These are phyloP conservation scores for Ophiothrix spiculata DNA, from an alignment of 35 echinoderm and acorn worm species.

Conservation along the genomic window DNA sequence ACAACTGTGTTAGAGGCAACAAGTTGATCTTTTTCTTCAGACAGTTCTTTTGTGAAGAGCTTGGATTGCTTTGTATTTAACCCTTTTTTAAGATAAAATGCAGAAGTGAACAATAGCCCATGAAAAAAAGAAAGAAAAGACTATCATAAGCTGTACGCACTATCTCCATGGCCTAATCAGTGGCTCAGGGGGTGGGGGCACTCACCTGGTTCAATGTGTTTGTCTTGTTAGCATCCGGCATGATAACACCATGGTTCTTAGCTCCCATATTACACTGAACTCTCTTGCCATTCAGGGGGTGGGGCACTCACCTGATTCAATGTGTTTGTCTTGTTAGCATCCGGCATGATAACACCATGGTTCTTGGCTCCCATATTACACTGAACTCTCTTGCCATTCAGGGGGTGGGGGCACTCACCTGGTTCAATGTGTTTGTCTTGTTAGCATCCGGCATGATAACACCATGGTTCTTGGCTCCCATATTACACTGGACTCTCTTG, in stretches of 20 bases:
- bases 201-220: constrained; percentile 94
- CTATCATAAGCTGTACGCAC: too few relatives aligned
- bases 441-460: constrained; percentile 99
- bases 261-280: constrained; percentile 98
- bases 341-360: constrained; percentile 95
- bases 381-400: constrained; percentile 84
- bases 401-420: constrained; percentile 37
- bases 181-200: too few relatives aligned
- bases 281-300: constrained; percentile 64
- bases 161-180: too few relatives aligned
- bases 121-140: too few relatives aligned
- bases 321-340: constrained; percentile 97
- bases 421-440: constrained; percentile 97
- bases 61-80: too few relatives aligned
- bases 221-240: constrained; percentile 97
- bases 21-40: too few relatives aligned
- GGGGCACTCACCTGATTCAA: constrained; percentile 71
- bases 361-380: constrained; percentile 98
- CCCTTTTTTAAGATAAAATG: too few relatives aligned
- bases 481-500: constrained; percentile 93
- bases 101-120: too few relatives aligned
- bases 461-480: constrained; percentile 99
- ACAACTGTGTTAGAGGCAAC: too few relatives aligned
- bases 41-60: too few relatives aligned
- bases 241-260: constrained; percentile 93